Percentiles rank a stretch among this genome's conserved stretches.
These are phyloP conservation scores for Bubo bubo DNA, from an alignment of 2,113 vertebrate species.

Conservation along the genomic window DNA sequence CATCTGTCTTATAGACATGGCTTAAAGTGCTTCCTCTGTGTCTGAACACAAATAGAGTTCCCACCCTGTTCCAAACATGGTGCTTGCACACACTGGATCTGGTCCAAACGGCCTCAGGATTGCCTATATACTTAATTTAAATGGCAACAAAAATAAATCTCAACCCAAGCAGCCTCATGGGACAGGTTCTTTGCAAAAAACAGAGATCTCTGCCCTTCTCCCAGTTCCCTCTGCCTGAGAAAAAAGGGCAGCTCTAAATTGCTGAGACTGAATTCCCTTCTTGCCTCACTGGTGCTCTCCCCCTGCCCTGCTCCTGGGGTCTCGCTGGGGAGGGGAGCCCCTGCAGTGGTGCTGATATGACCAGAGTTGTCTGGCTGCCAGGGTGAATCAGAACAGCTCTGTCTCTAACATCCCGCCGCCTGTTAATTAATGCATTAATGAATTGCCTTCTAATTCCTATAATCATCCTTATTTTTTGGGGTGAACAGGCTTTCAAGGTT, in stretches of 20 bases:
- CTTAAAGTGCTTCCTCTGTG: slow-evolving; percentile 47
- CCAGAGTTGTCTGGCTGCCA: slow-evolving; percentile 44
- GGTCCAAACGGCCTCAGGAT: slow-evolving; percentile 43
- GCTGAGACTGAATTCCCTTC: background rate
- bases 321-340: background rate
- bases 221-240: background rate
- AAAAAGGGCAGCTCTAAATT: background rate
- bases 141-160: slow-evolving; percentile 62
- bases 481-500: slow-evolving; percentile 30
- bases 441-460: slow-evolving; percentile 66
- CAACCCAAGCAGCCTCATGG: background rate
- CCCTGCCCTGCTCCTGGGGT: background rate
- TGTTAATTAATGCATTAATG: slow-evolving; percentile 66
- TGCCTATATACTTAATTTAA: slow-evolving; percentile 57
- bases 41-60: slow-evolving; percentile 32
- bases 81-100: background rate
- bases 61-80: slow-evolving; percentile 46
- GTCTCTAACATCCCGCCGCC: slow-evolving; percentile 4
- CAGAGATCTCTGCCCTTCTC: background rate
- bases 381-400: slow-evolving; percentile 34
- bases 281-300: background rate
- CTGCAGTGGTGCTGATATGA: slow-evolving; percentile 54
- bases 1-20: background rate
- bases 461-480: slow-evolving; percentile 42
- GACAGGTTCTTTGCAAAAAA: background rate